Base-by-base conservation (phyloP, 2,888 invertebrate genomes). In the Dryocosmus kuriphilus region DNA sequence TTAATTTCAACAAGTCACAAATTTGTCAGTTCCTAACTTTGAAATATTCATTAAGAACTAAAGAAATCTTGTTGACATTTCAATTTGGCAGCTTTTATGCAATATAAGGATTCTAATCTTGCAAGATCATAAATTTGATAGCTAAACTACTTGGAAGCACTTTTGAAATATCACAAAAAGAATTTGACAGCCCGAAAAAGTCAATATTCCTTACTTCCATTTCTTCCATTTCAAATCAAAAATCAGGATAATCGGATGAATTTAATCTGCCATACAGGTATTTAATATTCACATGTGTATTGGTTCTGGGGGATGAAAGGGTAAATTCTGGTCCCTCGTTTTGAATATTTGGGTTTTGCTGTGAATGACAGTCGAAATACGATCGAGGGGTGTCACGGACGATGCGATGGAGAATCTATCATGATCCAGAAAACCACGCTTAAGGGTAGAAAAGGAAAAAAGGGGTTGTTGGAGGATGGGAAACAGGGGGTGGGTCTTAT, bases 341-440 rank as follows among this genome's bases (percentile, higher is more conserved):
- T 62, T 77, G 80, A 85, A 83, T 87, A 85, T 85, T 85, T 85
- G 80, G 86, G 86, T 85, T 87, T 85, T 86, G 82, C 84, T 81
- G 84, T 83, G 85, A 85, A 85, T 86, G 84, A 81, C 83, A 84
- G 83, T 81, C 78, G 78, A 81, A 76, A 83, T 79, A 81, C 41
- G 77, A 19, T 51, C 55, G 74, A 71, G 80, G 74, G 81, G 78
- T 77, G 30, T 71, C 11, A n/a, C 19, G 11, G 22, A 9, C 71
- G 4, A 32, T 27, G 8, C 67, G 24, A 41, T n/a, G 8, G 19
- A 67, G 27, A 41, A 67, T 27, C 67, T 27, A 46, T 41, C 24
- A 27, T 46, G 30, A 8, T n/a, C 62, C 62, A 32, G 22, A 77
- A 62, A 32, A 63, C 74, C 76, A 67, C 76, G 80, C 77, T 79